phyloP scores from a whole-genome alignment of 2,797 vertebrate species.

The Rhodeus uyekii region DNA sequence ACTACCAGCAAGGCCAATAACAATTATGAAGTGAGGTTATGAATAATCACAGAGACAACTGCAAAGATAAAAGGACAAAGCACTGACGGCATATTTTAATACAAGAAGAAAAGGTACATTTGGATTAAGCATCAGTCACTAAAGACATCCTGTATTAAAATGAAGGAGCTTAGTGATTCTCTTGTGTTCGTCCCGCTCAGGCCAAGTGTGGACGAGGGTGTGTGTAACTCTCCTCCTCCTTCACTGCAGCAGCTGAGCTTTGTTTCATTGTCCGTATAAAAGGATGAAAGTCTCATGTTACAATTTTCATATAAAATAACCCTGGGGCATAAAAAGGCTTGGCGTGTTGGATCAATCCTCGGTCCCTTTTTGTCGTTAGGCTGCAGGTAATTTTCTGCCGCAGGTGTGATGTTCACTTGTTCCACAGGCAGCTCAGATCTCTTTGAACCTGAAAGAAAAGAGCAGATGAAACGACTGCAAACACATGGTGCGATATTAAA shows the following conservation, averaged over 20 bases:
- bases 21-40: neutral
- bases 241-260: slow-evolving; percentile 30
- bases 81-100: slow-evolving; percentile 58
- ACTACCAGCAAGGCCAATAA: neutral
- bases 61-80: slow-evolving; percentile 31
- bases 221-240: slow-evolving; percentile 31
- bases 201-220: slow-evolving; percentile 17
- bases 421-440: slow-evolving; percentile 74
- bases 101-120: slow-evolving; percentile 47
- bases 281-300: slow-evolving; percentile 60
- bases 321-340: slow-evolving; percentile 31
- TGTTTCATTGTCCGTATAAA: slow-evolving; percentile 45
- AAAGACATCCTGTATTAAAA: slow-evolving; percentile 40
- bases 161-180: slow-evolving; percentile 38
- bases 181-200: slow-evolving; percentile 4
- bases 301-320: slow-evolving; percentile 47
- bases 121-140: slow-evolving; percentile 41
- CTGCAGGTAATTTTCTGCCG: slow-evolving; percentile 36
- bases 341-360: slow-evolving; percentile 30
- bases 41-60: slow-evolving; percentile 42
- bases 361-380: slow-evolving; percentile 48
- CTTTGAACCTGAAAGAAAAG: slow-evolving; percentile 70
- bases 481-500: slow-evolving; percentile 32
- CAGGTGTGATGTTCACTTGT: slow-evolving; percentile 54
- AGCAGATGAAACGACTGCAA: slow-evolving; percentile 35